Evolutionary conservation across 2,113 vertebrate genomes (phyloP).

Genomic region (Syngnathus typhle): DNA sequence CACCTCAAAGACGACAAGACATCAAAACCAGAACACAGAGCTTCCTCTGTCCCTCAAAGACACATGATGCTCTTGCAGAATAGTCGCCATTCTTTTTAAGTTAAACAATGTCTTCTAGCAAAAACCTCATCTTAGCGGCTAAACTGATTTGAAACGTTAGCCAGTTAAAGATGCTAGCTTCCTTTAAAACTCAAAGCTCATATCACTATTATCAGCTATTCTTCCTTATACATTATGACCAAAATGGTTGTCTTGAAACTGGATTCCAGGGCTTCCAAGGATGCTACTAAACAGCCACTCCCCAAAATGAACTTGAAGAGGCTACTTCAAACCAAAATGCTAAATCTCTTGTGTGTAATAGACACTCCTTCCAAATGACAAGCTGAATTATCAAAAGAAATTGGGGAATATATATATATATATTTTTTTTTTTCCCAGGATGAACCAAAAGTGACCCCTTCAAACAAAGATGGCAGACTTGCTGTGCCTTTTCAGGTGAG

Average conservation of each 20-base stretch:
- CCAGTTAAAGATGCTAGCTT: not conserved
- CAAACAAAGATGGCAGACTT: not conserved
- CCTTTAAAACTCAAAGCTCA: not conserved
- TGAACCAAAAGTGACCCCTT: not conserved
- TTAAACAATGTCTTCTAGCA: not conserved
- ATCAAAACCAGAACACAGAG: conserved; percentile 13
- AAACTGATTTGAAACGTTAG: not conserved
- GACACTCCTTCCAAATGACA: no score
- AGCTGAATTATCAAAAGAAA: no score
- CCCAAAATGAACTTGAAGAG: not conserved
- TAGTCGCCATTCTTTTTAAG: conserved; percentile 16
- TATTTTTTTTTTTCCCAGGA: not conserved
- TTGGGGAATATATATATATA: no score
- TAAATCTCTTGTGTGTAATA: not conserved
- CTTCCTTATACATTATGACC: no score
- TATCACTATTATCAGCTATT: not conserved
- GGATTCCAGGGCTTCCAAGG: no score
- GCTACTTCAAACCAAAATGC: not conserved
- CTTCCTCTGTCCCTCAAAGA: conserved; percentile 14
- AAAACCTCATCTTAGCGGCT: not conserved
- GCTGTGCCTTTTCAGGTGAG: not conserved
- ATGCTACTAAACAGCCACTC: no score
- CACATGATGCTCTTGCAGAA: conserved; percentile 19
- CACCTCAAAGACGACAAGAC: conserved; percentile 6
- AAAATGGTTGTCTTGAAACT: no score